Evolutionary conservation across 2,888 invertebrate species (phyloP), one percentile per base, ranked within the genome.

Genomic region (Rutpela maculata): DNA sequence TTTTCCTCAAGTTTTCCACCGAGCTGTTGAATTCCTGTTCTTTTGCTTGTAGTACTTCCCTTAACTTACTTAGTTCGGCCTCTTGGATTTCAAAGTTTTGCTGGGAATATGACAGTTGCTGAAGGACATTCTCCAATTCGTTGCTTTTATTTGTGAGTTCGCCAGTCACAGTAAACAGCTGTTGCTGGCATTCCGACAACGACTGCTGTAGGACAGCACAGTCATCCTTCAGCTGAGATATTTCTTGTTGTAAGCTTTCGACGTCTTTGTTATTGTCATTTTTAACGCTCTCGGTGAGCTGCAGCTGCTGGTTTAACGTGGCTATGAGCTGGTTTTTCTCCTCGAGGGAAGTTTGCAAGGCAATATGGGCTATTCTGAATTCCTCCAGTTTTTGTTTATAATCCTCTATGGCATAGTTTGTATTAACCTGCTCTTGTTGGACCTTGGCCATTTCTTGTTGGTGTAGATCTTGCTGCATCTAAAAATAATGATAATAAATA

Each of bases 181-280:
- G 80, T 57, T 78, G 79, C 71, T 82, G 80, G 67, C 78, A 80
- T 26, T 82, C 78, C 0, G 79, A 31, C 17, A 83, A 56, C 15
- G 78, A 77, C 50, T 82, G 79, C 70, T 80, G 82, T 11, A 85
- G 67, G 5, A 31, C 19, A 15, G 62, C 43, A 63, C 75, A 79
- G 22, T 83, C 83, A 18, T 81, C 74, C 59, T 83, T 85, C 35
- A 72, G 10, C 22, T 81, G 80, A 1, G 71, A 59, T 67, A 84
- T 59, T 63, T 84, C 84, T 38, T 81, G 79, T 74, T 86, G 85
- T 55, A 89, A 72, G 10, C 79, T 81, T 59, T 84, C 80, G 9
- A 84, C 78, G 55, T 84, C 84, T 73, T 86, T 85, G 74, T 87
- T 85, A 55, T 84, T 81, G 70, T 85, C 84, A 62, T 86, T 82